These are phyloP conservation scores for Tragelaphus strepsiceros DNA, from an alignment of 2,113 vertebrate genomes.

Conservation along the genomic window DNA sequence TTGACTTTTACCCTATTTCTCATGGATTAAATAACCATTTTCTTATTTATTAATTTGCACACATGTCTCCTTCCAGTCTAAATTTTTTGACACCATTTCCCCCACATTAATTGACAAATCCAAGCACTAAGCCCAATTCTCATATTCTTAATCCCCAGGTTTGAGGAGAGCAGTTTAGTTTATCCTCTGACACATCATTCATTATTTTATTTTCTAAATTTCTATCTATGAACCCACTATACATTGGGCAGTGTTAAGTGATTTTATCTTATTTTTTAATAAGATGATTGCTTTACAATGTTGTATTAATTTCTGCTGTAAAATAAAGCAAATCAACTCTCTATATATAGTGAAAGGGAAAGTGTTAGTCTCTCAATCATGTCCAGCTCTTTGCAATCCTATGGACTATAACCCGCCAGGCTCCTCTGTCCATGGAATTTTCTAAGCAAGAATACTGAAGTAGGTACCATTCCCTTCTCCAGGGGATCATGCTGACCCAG, in stretches of 20 bases:
- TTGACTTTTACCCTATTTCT: background rate
- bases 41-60: background rate
- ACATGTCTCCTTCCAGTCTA: background rate
- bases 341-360: background rate
- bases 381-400: background rate
- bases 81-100: background rate
- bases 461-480: background rate
- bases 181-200: background rate
- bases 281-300: background rate
- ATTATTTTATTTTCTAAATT: slow-evolving; percentile 14
- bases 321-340: background rate
- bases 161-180: background rate
- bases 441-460: background rate
- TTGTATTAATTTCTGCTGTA: background rate
- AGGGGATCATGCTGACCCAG: background rate
- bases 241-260: background rate
- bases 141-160: background rate
- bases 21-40: background rate
- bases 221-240: background rate
- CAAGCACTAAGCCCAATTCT: background rate
- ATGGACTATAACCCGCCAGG: background rate
- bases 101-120: background rate
- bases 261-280: background rate
- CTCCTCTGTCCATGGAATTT: background rate
- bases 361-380: background rate